Base-by-base conservation (phyloP, 2,113 vertebrate species). In the Sciurus niger region DNA sequence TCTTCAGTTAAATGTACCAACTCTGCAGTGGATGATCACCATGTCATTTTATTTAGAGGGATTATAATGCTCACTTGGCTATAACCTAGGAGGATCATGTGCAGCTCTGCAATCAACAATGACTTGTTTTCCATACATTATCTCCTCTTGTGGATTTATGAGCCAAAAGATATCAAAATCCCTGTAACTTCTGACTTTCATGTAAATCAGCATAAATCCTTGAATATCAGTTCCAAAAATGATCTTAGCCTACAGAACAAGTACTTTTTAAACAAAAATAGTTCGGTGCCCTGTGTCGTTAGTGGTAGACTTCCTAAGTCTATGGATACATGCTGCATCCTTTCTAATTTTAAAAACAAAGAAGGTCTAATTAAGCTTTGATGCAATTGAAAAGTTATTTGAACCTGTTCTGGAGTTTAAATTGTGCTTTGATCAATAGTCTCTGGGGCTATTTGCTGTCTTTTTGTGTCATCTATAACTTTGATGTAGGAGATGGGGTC, bases 391-490 rank as follows among this genome's bases (percentile, higher is more conserved):
- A 65, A 93, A 65, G 22, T 77, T 60, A 84, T 55, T 65, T 87
- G 70, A 85, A 82, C 20, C 40, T 60, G 20, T 73, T 67, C 28
- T 65, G 37, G 32, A 68, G 40, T 53, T 72, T 51, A 14, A 63
- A 51, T 34, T 77, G 5, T 43, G 68, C 32, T 86, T 94, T 25
- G 37, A 90, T 70, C 68, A 77, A 43, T 43, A 20, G 16, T 72
- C 18, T 92, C 68, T 25, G 6, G 34, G 17, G 25, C 34, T 48
- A 17, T 32, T 32, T 78, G 67, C 65, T 82, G 24, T 79, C 22
- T 14, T 73, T 60, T 87, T 11, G 12, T 53, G 40, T 84, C 82
- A 86, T 55, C 98, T 98, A 99, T n/a, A 99, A 93, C 55, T 99
- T 98, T 90, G 99, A 97, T 34, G 84, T 97, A 0, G 24, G 40